phyloP scores from a whole-genome alignment of 1,140 invertebrate genomes.

The Thrips palmi region DNA sequence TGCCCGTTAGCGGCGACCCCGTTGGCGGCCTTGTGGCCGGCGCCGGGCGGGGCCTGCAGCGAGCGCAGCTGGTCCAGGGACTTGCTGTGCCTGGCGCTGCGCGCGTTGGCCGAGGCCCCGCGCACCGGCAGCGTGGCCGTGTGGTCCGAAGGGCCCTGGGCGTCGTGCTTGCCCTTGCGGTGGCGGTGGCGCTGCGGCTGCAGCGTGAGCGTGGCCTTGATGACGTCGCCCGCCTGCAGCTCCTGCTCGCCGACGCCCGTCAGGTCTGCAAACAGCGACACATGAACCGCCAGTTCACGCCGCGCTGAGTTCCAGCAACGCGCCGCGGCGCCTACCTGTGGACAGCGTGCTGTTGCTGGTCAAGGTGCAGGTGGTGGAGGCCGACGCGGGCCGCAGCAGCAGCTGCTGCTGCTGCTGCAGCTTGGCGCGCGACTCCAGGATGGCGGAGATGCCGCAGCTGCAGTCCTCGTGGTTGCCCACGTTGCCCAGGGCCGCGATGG shows the following conservation, averaged over 20 bases:
- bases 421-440: slow-evolving; percentile 24
- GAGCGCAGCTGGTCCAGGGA: slow-evolving; percentile 55
- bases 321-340: neutral
- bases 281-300: neutral
- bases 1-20: no score
- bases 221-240: slow-evolving; percentile 21
- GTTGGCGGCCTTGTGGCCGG: no score
- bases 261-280: slow-evolving; percentile 3
- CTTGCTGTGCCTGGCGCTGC: slow-evolving; percentile 57
- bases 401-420: slow-evolving; percentile 6
- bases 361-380: no score
- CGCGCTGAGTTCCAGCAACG: neutral
- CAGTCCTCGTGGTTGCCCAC: slow-evolving; percentile 28
- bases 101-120: no score
- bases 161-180: slow-evolving; percentile 12
- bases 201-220: slow-evolving; percentile 25
- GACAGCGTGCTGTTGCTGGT: slow-evolving; percentile 1
- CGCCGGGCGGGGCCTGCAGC: no score
- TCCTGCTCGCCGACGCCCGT: slow-evolving; percentile 4
- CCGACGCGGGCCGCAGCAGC: no score
- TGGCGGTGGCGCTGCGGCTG: slow-evolving; percentile 22
- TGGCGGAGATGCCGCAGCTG: slow-evolving; percentile 31
- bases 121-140: no score
- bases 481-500: slow-evolving; percentile 10
- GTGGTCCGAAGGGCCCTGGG: slow-evolving; percentile 19